Evolutionary conservation across 2,113 vertebrate genomes (phyloP), one percentile per base, ranked within the genome.

Genomic region (Zeus faber): DNA sequence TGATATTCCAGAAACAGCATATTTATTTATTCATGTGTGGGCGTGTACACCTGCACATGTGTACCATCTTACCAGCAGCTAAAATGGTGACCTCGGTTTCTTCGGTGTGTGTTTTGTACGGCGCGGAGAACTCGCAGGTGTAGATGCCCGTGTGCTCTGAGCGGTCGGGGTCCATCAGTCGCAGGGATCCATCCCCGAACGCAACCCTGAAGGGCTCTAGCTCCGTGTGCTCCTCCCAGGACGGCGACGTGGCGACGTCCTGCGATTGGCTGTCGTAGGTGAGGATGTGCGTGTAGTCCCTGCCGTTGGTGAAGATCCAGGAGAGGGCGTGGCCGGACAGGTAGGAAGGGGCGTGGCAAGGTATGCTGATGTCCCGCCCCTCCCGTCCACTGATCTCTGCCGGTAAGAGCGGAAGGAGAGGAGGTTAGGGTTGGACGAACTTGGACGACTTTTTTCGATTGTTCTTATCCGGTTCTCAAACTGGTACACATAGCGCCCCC

Each of bases 141-240:
- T 88, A 91, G 21, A 46, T 69, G 18, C 89, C 89, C 1, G 62
- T 44, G 79, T 89, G 82, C 13, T 59, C 57, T 26, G 22, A 11
- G 7, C 49, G 65, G 33, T 52, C 31, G 1, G 78, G 83, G 49
- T 73, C 67, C 73, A 76, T 68, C 16, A 91, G 76, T 1, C 69
- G 40, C 51, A 91, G 67, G 0, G 89, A 87, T 2, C 82, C 87
- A n/a, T 89, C 84, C 1, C 87, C 88, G 2, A 74, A 70, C 33
- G 41, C 49, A 1, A 78, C 67, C 11, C 29, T 27, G 54, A 49
- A 71, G 11, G 23, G 10, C 31, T 87, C 75, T 48, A 90, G 50
- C 55, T 65, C 65, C 21, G 67, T 70, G 5, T 68, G 80, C 2
- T 2, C 35, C 13, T 59, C 49, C 90, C 89, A 90, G 1, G 41